phyloP scores from a whole-genome alignment of 2,888 invertebrate species.

The Orgyia antiqua region DNA sequence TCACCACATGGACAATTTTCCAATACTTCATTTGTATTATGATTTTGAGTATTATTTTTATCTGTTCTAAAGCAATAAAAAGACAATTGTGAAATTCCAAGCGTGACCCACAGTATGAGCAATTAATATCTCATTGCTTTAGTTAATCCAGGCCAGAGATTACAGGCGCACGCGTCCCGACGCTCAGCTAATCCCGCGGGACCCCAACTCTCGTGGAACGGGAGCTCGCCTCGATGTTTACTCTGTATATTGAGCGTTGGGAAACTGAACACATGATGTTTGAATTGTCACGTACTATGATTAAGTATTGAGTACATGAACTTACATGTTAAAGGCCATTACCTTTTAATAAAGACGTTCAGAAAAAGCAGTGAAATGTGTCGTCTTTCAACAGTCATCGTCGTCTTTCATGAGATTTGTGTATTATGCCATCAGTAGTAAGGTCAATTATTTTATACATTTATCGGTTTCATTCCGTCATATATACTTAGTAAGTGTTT shows the following conservation, averaged over 20 bases:
- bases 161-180: slow-evolving; percentile 28
- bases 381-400: no score
- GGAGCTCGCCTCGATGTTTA: slow-evolving; percentile 16
- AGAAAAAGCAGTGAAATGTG: no score
- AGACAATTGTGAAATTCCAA: slow-evolving; percentile 9
- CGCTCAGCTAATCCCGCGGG: slow-evolving; percentile 21
- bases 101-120: slow-evolving; percentile 21
- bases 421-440: no score
- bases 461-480: no score
- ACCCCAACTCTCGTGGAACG: slow-evolving; percentile 7
- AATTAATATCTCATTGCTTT: slow-evolving; percentile 27
- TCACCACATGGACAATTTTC: no score
- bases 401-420: no score
- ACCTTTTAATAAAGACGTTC: no score
- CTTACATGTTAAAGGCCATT: slow-evolving; percentile 12
- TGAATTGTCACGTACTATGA: slow-evolving; percentile 16
- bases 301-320: slow-evolving; percentile 16
- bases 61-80: background rate
- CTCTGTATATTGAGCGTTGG: slow-evolving; percentile 29
- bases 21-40: no score
- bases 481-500: no score
- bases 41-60: no score
- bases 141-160: slow-evolving; percentile 22
- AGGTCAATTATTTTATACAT: no score
- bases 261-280: slow-evolving; percentile 19